Percentiles rank a stretch among this genome's conserved stretches.
These are phyloP conservation scores for Rhynchopsitta pachyrhyncha DNA, from an alignment of 2,113 vertebrate species.

Conservation along the genomic window DNA sequence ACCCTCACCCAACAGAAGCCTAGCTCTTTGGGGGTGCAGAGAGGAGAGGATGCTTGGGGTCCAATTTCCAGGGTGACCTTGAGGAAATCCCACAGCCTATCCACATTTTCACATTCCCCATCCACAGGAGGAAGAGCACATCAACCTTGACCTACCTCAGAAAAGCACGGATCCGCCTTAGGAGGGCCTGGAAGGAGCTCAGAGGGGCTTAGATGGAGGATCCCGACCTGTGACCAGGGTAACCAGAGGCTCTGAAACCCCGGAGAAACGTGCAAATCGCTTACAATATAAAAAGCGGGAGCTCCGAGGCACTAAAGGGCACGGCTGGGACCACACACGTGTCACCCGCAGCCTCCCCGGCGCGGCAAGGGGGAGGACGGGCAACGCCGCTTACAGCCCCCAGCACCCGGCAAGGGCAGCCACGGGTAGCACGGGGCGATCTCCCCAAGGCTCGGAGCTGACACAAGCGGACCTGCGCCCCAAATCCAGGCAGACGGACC, in stretches of 20 bases:
- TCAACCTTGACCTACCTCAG: conserved; percentile 44
- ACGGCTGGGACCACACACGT: background rate
- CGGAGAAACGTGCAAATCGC: background rate
- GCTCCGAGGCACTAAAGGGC: background rate
- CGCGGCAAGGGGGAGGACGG: background rate
- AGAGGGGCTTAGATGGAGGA: background rate
- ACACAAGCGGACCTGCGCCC: background rate
- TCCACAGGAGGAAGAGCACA: background rate
- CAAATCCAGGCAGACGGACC: background rate
- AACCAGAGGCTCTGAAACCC: background rate
- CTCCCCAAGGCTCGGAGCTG: background rate
- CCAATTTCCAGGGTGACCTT: conserved; percentile 3
- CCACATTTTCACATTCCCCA: background rate
- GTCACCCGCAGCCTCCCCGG: background rate
- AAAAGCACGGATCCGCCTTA: background rate
- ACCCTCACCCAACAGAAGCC: background rate
- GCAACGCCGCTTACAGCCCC: background rate
- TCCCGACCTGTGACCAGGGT: background rate
- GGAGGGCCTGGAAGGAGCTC: background rate
- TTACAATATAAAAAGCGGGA: background rate
- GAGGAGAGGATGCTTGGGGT: background rate
- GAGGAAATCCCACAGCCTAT: background rate
- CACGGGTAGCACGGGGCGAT: fast-evolving
- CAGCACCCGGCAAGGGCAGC: background rate
- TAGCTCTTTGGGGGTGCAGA: background rate